Conservation (phyloP, 2,888 invertebrate species). For the Cartodere bifasciata region DNA sequence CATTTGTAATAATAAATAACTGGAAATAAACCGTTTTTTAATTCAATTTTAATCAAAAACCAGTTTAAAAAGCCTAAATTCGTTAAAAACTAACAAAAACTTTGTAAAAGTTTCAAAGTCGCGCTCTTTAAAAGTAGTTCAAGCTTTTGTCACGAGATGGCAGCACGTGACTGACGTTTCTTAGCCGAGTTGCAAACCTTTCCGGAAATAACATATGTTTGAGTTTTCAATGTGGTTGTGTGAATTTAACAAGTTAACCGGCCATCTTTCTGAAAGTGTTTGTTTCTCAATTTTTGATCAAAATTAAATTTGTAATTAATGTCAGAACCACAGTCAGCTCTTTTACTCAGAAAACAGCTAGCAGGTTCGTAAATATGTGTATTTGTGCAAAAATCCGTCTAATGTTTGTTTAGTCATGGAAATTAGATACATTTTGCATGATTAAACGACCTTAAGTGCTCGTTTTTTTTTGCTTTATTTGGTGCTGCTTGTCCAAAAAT, state of each 20-base stretch:
- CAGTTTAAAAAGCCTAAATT: no score
- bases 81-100: no score
- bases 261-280: constrained; percentile 62
- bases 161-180: constrained; percentile 10
- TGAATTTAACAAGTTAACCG: constrained; percentile 31
- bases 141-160: background rate
- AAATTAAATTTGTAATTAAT: constrained; percentile 76
- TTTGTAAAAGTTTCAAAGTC: background rate
- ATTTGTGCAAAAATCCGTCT: no score
- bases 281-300: constrained; percentile 61
- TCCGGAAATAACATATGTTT: constrained; percentile 36
- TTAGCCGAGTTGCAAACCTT: constrained; percentile 22
- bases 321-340: constrained; percentile 92
- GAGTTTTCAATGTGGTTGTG: constrained; percentile 27
- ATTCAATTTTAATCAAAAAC: no score
- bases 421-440: no score
- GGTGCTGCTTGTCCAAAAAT: no score
- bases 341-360: constrained; percentile 89
- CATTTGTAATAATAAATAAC: no score
- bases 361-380: constrained; percentile 77
- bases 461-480: no score
- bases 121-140: background rate
- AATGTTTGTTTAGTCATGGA: no score
- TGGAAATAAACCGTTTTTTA: no score
- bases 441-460: no score